A percentile compares a stretch with the other conserved stretches of the same genome.
phyloP scores from a whole-genome alignment of 2,113 vertebrate species.

The Stictonetta naevosa region DNA sequence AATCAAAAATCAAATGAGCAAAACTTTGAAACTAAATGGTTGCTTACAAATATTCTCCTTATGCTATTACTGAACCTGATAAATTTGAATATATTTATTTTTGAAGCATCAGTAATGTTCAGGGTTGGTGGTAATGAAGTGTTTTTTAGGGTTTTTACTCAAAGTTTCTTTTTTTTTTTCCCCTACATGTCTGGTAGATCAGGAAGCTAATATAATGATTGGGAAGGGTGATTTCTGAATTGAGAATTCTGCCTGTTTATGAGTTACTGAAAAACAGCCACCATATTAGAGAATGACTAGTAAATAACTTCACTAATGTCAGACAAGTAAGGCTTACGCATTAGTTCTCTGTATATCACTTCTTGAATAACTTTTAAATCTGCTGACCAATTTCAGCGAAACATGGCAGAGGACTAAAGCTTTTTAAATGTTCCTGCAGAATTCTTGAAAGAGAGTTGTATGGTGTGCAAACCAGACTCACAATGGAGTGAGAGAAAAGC shows the following conservation, averaged over 20 bases:
- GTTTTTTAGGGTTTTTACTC: neutral
- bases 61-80: neutral
- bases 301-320: neutral
- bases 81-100: neutral
- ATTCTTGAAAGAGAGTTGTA: neutral
- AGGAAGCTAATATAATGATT: neutral
- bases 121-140: neutral
- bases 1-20: neutral
- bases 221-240: neutral
- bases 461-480: neutral
- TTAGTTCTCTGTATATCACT: neutral
- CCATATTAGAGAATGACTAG: neutral
- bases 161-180: neutral
- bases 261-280: neutral
- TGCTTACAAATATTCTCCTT: neutral
- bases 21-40: neutral
- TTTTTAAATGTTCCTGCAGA: neutral
- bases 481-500: neutral
- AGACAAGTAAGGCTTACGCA: neutral
- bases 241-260: neutral
- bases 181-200: neutral
- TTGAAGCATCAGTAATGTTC: neutral
- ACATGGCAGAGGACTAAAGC: neutral
- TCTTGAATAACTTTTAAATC: neutral
- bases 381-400: neutral